Percentiles rank a stretch among this genome's conserved stretches.
These are phyloP conservation scores for Synergus itoensis DNA, from an alignment of 2,888 invertebrate species.

Conservation along the genomic window DNA sequence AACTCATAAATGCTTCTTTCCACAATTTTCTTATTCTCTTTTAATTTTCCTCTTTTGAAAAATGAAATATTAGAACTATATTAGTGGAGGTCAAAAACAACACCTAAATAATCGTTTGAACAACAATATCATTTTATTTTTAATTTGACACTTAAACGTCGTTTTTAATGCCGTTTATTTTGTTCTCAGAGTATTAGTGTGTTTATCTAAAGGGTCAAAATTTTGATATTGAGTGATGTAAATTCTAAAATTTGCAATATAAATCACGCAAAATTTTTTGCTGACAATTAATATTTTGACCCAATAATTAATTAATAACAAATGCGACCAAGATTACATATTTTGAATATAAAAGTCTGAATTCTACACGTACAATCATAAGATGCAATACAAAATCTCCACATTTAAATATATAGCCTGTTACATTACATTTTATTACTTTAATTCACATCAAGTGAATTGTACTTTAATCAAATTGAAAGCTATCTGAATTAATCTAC, in stretches of 20 bases:
- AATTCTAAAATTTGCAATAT: not conserved
- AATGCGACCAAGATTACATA: constrained; percentile 4
- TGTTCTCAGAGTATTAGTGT: constrained; percentile 18
- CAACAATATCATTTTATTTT: constrained; percentile 20
- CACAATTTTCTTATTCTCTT: not conserved
- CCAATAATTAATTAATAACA: not conserved
- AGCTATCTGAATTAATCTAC: not conserved
- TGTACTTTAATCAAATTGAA: not conserved
- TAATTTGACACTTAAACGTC: constrained; percentile 7
- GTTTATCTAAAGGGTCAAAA: not conserved
- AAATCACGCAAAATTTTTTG: not conserved
- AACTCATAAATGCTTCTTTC: not conserved
- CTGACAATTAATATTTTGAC: not conserved
- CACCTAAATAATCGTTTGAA: constrained; percentile 20
- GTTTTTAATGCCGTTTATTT: constrained; percentile 14
- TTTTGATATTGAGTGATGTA: not conserved
- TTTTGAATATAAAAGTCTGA: not conserved
- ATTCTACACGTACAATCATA: constrained; percentile 8
- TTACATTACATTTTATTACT: not conserved
- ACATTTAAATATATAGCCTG: constrained; percentile 1
- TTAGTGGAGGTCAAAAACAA: constrained; percentile 31
- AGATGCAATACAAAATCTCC: constrained; percentile 11
- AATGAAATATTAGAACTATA: not conserved
- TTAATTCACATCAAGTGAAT: not conserved
- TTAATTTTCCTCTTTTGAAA: not conserved